Base-by-base conservation (phyloP, 2,797 vertebrate genomes). In the Saxicola maurus region DNA sequence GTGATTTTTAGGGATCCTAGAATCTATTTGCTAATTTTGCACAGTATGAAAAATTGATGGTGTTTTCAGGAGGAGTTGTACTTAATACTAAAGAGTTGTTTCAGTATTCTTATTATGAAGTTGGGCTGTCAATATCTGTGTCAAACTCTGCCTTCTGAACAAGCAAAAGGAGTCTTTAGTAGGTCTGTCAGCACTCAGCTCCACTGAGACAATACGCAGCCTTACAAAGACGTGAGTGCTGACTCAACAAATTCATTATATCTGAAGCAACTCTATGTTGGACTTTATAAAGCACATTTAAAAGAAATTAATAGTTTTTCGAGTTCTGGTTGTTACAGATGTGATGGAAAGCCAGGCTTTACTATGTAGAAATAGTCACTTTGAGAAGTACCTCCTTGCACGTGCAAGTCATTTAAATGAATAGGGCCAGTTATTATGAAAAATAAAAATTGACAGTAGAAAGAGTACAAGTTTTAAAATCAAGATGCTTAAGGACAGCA, bases 301-400 rank as follows among this genome's bases (percentile, higher is more conserved):
- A 92, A 94, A 95, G 28, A 61, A 64, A 88, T 57, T 16, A 57
- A 49, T 88, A 48, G 21, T 72, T 94, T 94, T 93, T 72, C 60
- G 24, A 10, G 51, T 94, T 94, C 84, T 43, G 21, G 8, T 69
- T 69, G 18, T 49, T 84, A 42, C 21, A 76, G 51, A 35, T 84
- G 35, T 40, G 56, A 25, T 85, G 24, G 60, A 61, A 82, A 89
- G 35, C 17, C 53, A 71, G 37, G 33, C 35, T 71, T 86, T 35
- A 10, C 33, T 67, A 8, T 1, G 5, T 45, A 35, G 49, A 33
- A 60, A 40, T 53, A 64, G 11, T 57, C 5, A 11, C 35, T 89
- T 87, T 53, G 23, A 79, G 40, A 81, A 75, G 5, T 46, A 62
- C 37, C 31, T 67, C 11, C 40, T 60, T 86, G 42, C 13, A 71